phyloP scores from a whole-genome alignment of 1,140 invertebrate genomes.

The Leptopilina boulardi region DNA sequence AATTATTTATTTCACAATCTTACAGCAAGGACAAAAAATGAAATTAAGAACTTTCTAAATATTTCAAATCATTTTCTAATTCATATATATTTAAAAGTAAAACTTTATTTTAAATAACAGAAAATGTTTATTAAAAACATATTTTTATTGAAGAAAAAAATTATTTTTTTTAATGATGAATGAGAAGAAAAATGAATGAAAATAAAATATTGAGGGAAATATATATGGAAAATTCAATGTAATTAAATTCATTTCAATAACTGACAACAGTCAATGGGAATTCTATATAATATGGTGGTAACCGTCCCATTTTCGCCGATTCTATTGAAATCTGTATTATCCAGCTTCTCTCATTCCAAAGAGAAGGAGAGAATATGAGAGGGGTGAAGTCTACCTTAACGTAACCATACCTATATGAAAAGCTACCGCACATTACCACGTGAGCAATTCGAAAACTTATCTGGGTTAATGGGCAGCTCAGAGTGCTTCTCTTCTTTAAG shows the following conservation, averaged over 20 bases:
- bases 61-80: too few species aligned
- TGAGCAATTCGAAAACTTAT: slow-evolving; percentile 10
- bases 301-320: slow-evolving; percentile 1
- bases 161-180: too few species aligned
- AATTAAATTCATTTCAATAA: slow-evolving; percentile 6
- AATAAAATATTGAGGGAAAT: neutral
- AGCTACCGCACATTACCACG: neutral
- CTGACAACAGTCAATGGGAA: neutral
- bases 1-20: neutral
- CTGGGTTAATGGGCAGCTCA: neutral
- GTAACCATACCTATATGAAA: neutral
- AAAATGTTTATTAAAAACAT: too few species aligned
- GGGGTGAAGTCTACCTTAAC: neutral
- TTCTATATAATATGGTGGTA: neutral
- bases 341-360: neutral
- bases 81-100: too few species aligned
- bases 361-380: neutral
- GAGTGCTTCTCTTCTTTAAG: neutral
- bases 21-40: too few species aligned
- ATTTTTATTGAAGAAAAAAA: too few species aligned
- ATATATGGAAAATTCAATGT: neutral
- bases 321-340: neutral
- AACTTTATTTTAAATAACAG: too few species aligned
- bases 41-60: too few species aligned
- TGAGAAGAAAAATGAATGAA: too few species aligned